Percentiles rank a stretch among this genome's conserved stretches.
Conservation (phyloP, 2,113 vertebrate genomes). For the Centropus unirufus region DNA sequence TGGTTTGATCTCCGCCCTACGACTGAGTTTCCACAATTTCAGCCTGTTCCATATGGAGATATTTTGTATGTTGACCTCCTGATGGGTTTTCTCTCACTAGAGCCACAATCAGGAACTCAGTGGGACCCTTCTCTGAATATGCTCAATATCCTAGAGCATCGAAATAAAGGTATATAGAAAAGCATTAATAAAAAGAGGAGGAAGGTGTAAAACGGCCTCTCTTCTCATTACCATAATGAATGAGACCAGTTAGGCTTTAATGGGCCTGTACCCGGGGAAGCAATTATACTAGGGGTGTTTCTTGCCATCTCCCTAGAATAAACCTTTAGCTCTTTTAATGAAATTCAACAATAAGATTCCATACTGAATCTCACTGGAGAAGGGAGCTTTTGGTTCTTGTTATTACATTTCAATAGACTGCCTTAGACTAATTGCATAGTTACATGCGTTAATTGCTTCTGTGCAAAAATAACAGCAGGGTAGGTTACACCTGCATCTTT, state of each 20-base stretch:
- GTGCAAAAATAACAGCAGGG: background rate
- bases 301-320: background rate
- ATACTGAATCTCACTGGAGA: background rate
- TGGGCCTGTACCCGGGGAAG: background rate
- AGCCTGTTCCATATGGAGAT: background rate
- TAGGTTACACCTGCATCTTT: background rate
- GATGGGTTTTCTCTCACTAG: background rate
- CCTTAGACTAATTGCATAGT: background rate
- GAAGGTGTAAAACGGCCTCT: background rate
- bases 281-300: background rate
- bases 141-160: background rate
- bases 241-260: background rate
- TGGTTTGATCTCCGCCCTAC: background rate
- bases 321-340: background rate
- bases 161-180: background rate
- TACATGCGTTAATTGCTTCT: background rate
- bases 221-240: background rate
- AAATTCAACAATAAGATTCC: background rate
- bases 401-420: background rate
- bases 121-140: background rate
- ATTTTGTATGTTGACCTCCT: background rate
- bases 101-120: background rate
- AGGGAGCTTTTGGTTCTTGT: background rate
- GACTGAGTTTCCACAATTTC: background rate
- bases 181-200: background rate